phyloP scores from a whole-genome alignment of 2,113 vertebrate genomes.

The Sula dactylatra region DNA sequence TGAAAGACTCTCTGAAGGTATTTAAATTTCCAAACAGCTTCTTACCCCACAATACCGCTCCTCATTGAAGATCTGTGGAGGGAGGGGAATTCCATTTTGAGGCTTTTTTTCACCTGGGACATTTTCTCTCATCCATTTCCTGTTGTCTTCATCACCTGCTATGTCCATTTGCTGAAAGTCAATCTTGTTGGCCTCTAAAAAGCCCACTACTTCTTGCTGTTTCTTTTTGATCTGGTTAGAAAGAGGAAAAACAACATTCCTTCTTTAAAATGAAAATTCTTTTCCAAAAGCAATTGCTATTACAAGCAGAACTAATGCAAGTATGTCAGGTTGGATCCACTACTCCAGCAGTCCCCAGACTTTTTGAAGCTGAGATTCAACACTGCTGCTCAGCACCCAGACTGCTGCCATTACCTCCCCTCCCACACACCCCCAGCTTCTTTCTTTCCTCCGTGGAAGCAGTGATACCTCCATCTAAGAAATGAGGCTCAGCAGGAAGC shows the following conservation, averaged over 20 bases:
- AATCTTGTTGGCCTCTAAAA: conserved; percentile 94
- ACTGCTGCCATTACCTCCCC: background rate
- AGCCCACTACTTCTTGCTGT: conserved; percentile 95
- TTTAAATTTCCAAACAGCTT: background rate
- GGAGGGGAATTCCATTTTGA: conserved; percentile 92
- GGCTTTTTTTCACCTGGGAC: conserved; percentile 94
- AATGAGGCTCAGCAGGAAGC: background rate
- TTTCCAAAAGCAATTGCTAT: background rate
- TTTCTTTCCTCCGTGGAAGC: background rate
- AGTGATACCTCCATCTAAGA: background rate
- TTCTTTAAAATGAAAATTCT: background rate
- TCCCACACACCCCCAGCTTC: background rate
- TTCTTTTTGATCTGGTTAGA: conserved; percentile 94
- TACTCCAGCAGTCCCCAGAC: background rate
- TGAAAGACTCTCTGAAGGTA: background rate
- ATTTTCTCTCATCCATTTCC: conserved; percentile 97
- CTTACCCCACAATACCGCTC: conserved; percentile 94
- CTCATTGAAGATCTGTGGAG: conserved; percentile 97
- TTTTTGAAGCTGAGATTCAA: background rate
- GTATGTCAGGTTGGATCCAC: background rate
- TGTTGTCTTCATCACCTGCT: conserved; percentile 92
- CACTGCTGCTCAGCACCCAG: background rate
- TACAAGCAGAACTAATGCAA: background rate
- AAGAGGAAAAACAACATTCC: background rate
- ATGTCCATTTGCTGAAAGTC: conserved; percentile 94